Percentiles rank a stretch among this genome's conserved stretches.
These are phyloP conservation scores for Botia almorhae DNA, from an alignment of 2,797 vertebrate genomes.

Conservation along the genomic window DNA sequence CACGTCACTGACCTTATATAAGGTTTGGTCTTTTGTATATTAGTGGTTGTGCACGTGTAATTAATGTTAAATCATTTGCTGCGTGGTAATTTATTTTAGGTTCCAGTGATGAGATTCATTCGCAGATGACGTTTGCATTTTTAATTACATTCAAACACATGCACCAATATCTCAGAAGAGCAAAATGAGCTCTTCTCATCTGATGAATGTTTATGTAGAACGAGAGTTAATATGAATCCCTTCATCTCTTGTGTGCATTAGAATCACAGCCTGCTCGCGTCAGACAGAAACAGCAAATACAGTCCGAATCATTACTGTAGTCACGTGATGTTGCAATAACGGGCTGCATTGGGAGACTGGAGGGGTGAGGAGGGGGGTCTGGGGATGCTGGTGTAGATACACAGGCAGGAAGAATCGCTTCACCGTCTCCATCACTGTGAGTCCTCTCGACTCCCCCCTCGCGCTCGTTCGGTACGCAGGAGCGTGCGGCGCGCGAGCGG, in stretches of 20 bases:
- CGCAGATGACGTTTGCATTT: neutral
- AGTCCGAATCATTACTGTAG: constrained; percentile 24
- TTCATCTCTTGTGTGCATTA: constrained; percentile 19
- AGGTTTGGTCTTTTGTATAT: neutral
- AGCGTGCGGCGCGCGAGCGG: constrained; percentile 77
- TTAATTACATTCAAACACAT: too few relatives aligned
- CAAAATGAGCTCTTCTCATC: neutral
- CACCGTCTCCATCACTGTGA: constrained; percentile 62
- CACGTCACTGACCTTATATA: neutral
- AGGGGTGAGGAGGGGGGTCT: constrained; percentile 14
- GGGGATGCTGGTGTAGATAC: constrained; percentile 12
- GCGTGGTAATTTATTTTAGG: neutral
- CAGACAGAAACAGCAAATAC: constrained; percentile 31
- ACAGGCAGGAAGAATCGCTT: neutral
- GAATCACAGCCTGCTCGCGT: constrained; percentile 39
- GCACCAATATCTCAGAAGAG: too few relatives aligned
- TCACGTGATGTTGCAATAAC: constrained; percentile 50
- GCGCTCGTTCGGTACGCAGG: constrained; percentile 81
- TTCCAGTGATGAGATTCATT: neutral
- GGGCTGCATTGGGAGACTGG: constrained; percentile 33
- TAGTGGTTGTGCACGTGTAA: neutral
- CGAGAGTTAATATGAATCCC: constrained; percentile 10
- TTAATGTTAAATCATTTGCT: too few relatives aligned
- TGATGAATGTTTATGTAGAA: neutral
- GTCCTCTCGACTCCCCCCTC: constrained; percentile 64